These are phyloP conservation scores for Agrochola macilenta DNA, from an alignment of 2,888 invertebrate genomes.

Conservation along the genomic window DNA sequence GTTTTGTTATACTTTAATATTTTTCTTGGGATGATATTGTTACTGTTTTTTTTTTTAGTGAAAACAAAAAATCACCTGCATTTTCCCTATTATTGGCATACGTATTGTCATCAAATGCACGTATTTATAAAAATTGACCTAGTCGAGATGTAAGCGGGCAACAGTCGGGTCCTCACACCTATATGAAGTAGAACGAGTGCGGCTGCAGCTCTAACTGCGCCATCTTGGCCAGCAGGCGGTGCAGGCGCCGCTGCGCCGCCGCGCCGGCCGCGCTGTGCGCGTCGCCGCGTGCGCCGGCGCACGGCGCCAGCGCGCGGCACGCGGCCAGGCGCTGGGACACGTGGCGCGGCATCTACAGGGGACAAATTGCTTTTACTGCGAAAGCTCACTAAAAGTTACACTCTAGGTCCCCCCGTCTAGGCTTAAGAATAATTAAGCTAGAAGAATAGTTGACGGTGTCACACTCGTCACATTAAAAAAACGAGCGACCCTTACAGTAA, in stretches of 20 bases:
- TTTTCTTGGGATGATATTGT: too few species aligned
- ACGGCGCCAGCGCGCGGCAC: conserved; percentile 93
- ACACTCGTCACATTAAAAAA: too few species aligned
- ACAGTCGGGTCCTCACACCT: conserved; percentile 35
- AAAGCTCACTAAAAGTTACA: not conserved
- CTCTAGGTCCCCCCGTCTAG: not conserved
- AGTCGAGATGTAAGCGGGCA: not conserved
- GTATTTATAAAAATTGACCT: not conserved
- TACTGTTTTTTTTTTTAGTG: too few species aligned
- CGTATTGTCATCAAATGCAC: too few species aligned
- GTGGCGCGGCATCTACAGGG: conserved; percentile 95
- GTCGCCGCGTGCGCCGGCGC: conserved; percentile 58
- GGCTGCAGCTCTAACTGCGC: conserved; percentile 96
- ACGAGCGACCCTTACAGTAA: too few species aligned
- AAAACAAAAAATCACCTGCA: too few species aligned
- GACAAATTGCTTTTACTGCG: not conserved
- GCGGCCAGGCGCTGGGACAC: conserved; percentile 96
- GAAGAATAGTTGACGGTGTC: not conserved
- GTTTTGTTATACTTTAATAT: too few species aligned
- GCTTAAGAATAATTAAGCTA: too few species aligned
- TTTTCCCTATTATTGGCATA: too few species aligned
- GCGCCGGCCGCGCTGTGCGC: conserved; percentile 63
- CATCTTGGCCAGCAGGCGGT: conserved; percentile 99
- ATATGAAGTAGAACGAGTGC: conserved; percentile 86
- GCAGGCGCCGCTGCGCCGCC: conserved; percentile 94